phyloP scores from a whole-genome alignment of 2,113 vertebrate genomes.

The Lophotis ruficrista region DNA sequence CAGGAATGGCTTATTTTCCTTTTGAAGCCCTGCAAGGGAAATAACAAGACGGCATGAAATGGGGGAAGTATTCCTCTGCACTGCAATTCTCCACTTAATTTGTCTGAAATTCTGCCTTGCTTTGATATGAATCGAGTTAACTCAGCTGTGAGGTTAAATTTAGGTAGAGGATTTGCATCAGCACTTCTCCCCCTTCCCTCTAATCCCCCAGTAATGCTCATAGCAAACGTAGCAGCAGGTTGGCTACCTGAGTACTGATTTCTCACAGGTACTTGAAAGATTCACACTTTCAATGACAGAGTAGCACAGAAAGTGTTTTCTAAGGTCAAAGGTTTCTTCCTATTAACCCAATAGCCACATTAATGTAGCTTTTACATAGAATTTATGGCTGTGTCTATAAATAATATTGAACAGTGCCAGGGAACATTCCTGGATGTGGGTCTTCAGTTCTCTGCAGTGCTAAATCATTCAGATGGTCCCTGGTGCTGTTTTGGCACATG shows the following conservation, averaged over 20 bases:
- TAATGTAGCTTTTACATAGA: not conserved
- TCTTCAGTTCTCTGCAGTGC: not conserved
- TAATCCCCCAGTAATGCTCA: not conserved
- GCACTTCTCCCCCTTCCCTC: not conserved
- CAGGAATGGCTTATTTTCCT: not conserved
- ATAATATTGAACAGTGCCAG: not conserved
- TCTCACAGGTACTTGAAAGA: not conserved
- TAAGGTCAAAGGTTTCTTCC: not conserved
- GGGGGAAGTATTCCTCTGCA: not conserved
- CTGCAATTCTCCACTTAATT: not conserved
- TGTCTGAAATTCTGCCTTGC: not conserved
- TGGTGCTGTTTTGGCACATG: not conserved
- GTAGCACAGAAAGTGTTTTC: not conserved
- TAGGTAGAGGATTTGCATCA: not conserved
- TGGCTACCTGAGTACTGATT: not conserved
- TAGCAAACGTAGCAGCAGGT: not conserved
- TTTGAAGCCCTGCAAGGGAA: not conserved
- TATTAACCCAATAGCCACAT: not conserved
- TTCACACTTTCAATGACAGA: not conserved
- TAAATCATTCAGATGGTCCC: not conserved
- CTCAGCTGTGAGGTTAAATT: conserved; percentile 11
- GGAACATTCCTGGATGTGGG: rapidly evolving
- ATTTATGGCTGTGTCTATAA: not conserved
- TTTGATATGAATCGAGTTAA: not conserved
- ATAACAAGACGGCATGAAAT: not conserved